Evolutionary conservation across 2,888 invertebrate genomes (phyloP).

Genomic region (Leptarthrus brevirostris): DNA sequence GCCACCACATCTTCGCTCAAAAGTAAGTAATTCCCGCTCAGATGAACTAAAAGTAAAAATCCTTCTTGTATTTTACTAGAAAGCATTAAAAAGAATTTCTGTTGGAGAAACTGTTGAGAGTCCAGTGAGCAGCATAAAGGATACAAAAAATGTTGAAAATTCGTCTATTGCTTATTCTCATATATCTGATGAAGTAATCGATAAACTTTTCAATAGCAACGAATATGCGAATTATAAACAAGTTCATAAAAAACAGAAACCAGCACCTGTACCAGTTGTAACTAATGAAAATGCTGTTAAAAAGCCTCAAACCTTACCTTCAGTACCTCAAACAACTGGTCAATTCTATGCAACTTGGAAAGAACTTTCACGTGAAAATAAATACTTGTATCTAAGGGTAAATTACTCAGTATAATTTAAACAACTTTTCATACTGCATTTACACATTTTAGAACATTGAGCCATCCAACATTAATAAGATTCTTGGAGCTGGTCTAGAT

Average conservation of each 20-base stretch:
- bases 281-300: background rate
- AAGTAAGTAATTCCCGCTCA: constrained; percentile 52
- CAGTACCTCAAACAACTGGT: constrained; percentile 61
- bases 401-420: background rate
- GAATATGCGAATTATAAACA: constrained; percentile 62
- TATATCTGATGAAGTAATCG: constrained; percentile 65
- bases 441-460: constrained; percentile 59
- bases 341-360: constrained; percentile 66
- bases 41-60: background rate
- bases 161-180: constrained; percentile 55
- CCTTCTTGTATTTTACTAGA: background rate
- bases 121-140: constrained; percentile 56
- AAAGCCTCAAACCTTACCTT: constrained; percentile 56
- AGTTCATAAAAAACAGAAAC: constrained; percentile 57
- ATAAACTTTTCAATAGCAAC: constrained; percentile 65
- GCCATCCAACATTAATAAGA: constrained; percentile 59
- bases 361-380: constrained; percentile 61
- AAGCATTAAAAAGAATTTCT: constrained; percentile 59
- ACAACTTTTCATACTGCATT: constrained; percentile 17
- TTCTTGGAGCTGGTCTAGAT: constrained; percentile 65
- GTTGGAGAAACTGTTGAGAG: constrained; percentile 61
- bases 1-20: constrained; percentile 62
- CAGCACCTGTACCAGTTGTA: background rate
- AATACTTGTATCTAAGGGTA: constrained; percentile 63
- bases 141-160: constrained; percentile 58